Conservation (phyloP, 1,140 invertebrate genomes). For the Saccostrea echinata region DNA sequence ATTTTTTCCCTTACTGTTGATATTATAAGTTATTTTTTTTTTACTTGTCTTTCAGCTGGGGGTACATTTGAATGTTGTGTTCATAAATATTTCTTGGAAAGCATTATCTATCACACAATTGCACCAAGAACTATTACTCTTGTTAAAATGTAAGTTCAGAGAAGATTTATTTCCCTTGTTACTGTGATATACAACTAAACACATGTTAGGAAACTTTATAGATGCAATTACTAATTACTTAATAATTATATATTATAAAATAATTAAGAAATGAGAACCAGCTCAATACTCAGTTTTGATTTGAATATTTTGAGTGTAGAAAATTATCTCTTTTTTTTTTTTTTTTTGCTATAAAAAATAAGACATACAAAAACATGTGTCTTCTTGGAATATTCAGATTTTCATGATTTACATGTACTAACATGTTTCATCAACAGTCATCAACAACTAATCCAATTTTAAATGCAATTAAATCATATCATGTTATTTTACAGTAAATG, state of each 20-base stretch:
- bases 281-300: neutral
- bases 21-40: conserved; percentile 27
- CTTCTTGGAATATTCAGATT: neutral
- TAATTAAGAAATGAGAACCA: neutral
- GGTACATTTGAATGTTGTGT: conserved; percentile 33
- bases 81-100: neutral
- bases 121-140: conserved; percentile 18
- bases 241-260: neutral
- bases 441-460: neutral
- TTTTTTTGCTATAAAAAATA: neutral
- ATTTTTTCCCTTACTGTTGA: conserved; percentile 86
- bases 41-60: conserved; percentile 29
- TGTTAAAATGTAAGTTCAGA: neutral
- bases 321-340: neutral
- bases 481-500: neutral
- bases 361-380: neutral
- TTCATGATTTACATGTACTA: neutral
- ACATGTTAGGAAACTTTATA: neutral
- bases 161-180: conserved; percentile 27
- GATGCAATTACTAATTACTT: neutral
- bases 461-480: neutral
- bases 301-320: too few species aligned
- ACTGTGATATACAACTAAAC: conserved; percentile 1
- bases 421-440: neutral
- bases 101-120: neutral